Base-by-base conservation (phyloP, 1,140 invertebrate species). In the Drosophila sechellia region DNA sequence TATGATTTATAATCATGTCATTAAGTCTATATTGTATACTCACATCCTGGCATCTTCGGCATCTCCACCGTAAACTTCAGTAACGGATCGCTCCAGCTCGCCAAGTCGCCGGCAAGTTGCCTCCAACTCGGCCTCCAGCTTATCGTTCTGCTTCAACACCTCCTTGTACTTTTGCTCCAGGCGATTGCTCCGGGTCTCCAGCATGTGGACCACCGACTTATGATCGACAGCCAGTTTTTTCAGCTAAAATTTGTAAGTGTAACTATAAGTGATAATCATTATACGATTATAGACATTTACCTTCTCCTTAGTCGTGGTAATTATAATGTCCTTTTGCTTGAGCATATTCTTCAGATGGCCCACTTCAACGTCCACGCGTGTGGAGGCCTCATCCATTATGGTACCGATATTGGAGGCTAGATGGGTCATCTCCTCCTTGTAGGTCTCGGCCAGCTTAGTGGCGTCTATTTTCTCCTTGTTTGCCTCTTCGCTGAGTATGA, bases 331-430 rank as follows among this genome's bases (percentile, higher is more conserved):
- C 25, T 94, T 91, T 27, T 93, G 85, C 10, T 92, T 83, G 68
- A 95, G 95, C 90, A 95, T 94, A 53, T 93, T 92, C 35, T 92
- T 91, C 11, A 95, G 79, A 60, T 94, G 92, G 60, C 94, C 93
- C 10, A 94, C 91, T 73, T 94, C 93, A 48, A 90, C 93, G 84
- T 95, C 94, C 63, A 95, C 93, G 85, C 94, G 95, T 1, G 91
- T 87, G 5, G 94, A 94, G 66, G 95, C 93, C 42, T 94, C 93
- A 50, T 95, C 92, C 77, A 95, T 94, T 17, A 95, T 95, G 56
- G 69, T 68, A 25, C 90, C 85, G 20, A 92, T 87, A 6, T 64
- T 90, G 12, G 43, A 61, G 10, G 84, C 80, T 43, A 92, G 50
- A 42, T 86, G 56, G 10, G 53, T 56, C 5, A 73, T 61, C 52